These are phyloP conservation scores for Pristionchus maxplancki DNA, from an alignment of 2,888 invertebrate species.

Conservation along the genomic window DNA sequence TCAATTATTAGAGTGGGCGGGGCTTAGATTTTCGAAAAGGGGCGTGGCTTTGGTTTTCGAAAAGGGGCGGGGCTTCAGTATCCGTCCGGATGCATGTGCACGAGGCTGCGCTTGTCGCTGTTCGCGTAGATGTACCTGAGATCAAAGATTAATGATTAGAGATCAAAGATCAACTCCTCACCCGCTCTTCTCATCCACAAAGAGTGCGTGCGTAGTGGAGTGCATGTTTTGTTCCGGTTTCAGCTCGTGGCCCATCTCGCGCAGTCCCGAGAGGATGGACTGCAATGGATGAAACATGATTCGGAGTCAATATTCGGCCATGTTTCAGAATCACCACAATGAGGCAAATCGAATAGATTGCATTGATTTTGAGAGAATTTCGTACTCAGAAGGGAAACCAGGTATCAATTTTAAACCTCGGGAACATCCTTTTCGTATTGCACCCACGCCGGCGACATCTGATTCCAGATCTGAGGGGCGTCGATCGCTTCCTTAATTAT, in stretches of 20 bases:
- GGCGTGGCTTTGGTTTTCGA: too few species aligned
- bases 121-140: slow-evolving; percentile 50
- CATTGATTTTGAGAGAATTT: too few species aligned
- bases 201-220: slow-evolving; percentile 25
- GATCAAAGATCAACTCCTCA: background rate
- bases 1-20: too few species aligned
- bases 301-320: too few species aligned
- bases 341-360: too few species aligned
- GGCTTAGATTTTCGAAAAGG: too few species aligned
- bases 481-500: slow-evolving; percentile 42
- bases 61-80: background rate
- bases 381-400: too few species aligned
- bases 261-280: background rate
- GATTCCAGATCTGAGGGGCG: slow-evolving; percentile 34
- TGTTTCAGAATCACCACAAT: too few species aligned
- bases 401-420: too few species aligned
- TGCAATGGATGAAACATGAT: too few species aligned
- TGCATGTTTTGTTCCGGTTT: background rate
- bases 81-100: slow-evolving; percentile 49
- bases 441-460: background rate
- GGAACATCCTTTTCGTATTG: slow-evolving; percentile 36
- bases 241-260: background rate
- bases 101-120: slow-evolving; percentile 38
- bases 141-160: background rate
- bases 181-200: background rate